A percentile compares a stretch with the other conserved stretches of the same genome.
Evolutionary conservation across 2,888 invertebrate species (phyloP).

Genomic region (Oligia latruncula): DNA sequence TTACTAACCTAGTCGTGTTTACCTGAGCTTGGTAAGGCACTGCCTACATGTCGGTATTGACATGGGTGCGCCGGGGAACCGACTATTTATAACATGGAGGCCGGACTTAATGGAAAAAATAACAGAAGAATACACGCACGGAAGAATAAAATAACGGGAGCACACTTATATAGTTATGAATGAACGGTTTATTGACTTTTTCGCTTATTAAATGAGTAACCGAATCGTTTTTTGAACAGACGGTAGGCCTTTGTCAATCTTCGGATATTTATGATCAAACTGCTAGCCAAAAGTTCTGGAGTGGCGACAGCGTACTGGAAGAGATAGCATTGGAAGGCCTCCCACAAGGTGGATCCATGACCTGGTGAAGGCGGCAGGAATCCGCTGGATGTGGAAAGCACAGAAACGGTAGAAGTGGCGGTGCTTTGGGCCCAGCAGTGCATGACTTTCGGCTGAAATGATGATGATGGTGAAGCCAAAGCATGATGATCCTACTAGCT

Average conservation of each 20-base stretch:
- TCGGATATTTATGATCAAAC: neutral
- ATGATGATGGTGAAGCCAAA: neutral
- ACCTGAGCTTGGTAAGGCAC: conserved; percentile 55
- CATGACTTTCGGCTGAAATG: neutral
- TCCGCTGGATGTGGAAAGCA: neutral
- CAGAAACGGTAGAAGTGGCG: neutral
- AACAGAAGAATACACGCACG: conserved; percentile 39
- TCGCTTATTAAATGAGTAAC: neutral
- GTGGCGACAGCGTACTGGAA: neutral
- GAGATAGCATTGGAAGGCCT: too few species aligned
- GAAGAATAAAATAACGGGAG: conserved; percentile 28
- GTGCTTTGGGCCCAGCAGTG: neutral
- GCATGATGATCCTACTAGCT: neutral
- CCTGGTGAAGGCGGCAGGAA: neutral
- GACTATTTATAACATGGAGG: conserved; percentile 69
- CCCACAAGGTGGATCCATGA: neutral
- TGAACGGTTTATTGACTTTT: conserved; percentile 36
- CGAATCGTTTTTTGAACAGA: neutral
- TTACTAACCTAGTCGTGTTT: conserved; percentile 62
- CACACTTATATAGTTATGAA: conserved; percentile 43
- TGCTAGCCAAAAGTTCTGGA: neutral
- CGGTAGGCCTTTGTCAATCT: too few species aligned
- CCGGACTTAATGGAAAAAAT: conserved; percentile 60
- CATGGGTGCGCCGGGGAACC: conserved; percentile 71
- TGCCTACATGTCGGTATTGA: conserved; percentile 72